Base-by-base conservation (phyloP, 1,140 invertebrate genomes). In the Caenorhabditis brenneri region DNA sequence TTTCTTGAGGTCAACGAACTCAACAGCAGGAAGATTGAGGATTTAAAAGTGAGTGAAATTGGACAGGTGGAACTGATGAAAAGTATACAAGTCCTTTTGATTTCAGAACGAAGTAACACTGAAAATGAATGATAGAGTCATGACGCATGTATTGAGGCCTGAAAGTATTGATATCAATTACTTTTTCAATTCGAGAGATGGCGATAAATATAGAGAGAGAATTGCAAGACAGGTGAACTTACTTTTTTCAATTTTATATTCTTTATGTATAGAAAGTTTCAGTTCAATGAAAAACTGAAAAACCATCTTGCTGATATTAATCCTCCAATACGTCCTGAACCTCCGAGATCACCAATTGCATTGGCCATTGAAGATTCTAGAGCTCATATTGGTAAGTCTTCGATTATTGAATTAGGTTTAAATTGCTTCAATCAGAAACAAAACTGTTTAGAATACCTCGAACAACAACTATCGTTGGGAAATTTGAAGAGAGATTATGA, bases 181-280 rank as follows among this genome's bases (percentile, higher is more conserved):
- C 22, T 82, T 82, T 51, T 69, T 82, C 42, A 78, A 69, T 27
- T 65, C 53, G 27, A 82, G 55, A 69, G 42, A 48, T 33, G 42
- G 31, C 42, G 53, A 69, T 33, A 69, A 82, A 29, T 82, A 82
- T 53, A 58, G 60, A 27, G 81, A 82, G 22, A 53, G 74, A 49
- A 65, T 65, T 33, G 60, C 60, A 49, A 82, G 60, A 78, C 58
- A 82, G 81, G 60, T 82, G 42, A 69, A 33, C 19, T 19, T n/a
- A 33, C 9, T 33, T 0, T 60, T 16, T 16, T 0, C 19, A 24
- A 5, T 22, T 46, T 24, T 74, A 24, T 5, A 46, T 42, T 24
- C 7, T 10, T 42, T 24, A 74, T 74, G 65, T 42, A 42, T 46
- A 74, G 65, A 74, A 74, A 42, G n/a, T 74, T 74, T 74, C 65